Conservation (phyloP, 2,113 vertebrate genomes). For the Ictidomys tridecemlineatus region DNA sequence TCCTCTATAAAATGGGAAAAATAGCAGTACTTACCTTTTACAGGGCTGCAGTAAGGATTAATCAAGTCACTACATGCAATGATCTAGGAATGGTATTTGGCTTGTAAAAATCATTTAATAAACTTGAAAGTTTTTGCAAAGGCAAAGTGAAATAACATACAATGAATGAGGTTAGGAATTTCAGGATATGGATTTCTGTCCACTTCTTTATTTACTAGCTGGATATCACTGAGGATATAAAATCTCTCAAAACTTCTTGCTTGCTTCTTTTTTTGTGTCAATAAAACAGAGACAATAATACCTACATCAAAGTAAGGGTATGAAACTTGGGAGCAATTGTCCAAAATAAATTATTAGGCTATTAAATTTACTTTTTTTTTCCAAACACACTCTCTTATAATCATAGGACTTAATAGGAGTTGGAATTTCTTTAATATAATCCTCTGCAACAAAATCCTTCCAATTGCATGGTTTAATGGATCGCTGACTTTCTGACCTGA, state of each 20-base stretch:
- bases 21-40: background rate
- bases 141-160: background rate
- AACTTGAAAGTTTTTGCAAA: conserved; percentile 35
- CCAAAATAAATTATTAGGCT: background rate
- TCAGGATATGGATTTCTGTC: background rate
- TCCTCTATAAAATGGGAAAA: background rate
- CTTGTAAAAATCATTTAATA: background rate
- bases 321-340: background rate
- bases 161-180: background rate
- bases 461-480: conserved; percentile 64
- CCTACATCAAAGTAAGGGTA: background rate
- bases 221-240: background rate
- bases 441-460: conserved; percentile 49
- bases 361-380: conserved; percentile 54
- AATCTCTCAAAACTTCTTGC: background rate
- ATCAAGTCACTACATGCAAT: background rate
- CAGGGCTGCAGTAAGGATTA: background rate
- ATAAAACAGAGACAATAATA: background rate
- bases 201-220: background rate
- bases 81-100: background rate
- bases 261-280: background rate
- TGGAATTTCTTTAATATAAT: conserved; percentile 51
- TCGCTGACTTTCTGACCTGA: conserved; percentile 22
- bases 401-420: conserved; percentile 1
- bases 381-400: background rate